Conservation (phyloP, 2,113 vertebrate genomes). For the Notechis scutatus region DNA sequence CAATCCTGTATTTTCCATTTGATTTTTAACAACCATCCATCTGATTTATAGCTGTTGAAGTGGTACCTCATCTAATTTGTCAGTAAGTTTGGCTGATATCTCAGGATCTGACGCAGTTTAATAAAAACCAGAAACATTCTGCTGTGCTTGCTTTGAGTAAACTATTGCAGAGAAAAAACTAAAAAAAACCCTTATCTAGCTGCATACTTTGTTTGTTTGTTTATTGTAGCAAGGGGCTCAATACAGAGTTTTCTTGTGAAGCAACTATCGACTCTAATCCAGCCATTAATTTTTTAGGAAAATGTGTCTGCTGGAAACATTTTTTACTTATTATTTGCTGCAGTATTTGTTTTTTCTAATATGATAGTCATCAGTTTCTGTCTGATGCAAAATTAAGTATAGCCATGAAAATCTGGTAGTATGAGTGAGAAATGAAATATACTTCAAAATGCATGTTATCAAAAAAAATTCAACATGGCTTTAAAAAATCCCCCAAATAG, state of each 20-base stretch:
- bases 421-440: background rate
- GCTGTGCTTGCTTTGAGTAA: background rate
- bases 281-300: background rate
- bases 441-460: background rate
- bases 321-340: background rate
- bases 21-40: background rate
- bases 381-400: background rate
- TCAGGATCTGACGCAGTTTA: background rate
- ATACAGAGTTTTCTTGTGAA: slow-evolving; percentile 15
- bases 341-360: slow-evolving; percentile 9
- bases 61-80: background rate
- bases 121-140: background rate
- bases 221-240: slow-evolving; percentile 9
- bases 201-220: background rate
- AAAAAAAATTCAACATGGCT: background rate
- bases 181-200: background rate
- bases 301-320: slow-evolving; percentile 26
- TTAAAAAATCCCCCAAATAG: background rate
- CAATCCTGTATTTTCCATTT: background rate
- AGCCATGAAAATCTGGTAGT: background rate
- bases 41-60: background rate
- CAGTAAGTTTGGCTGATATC: background rate
- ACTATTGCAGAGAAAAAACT: background rate
- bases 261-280: slow-evolving; percentile 4
- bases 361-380: slow-evolving; percentile 9